Evolutionary conservation across 2,888 invertebrate genomes (phyloP), one percentile per base, ranked within the genome.

Genomic region (Hypercompe scribonia): DNA sequence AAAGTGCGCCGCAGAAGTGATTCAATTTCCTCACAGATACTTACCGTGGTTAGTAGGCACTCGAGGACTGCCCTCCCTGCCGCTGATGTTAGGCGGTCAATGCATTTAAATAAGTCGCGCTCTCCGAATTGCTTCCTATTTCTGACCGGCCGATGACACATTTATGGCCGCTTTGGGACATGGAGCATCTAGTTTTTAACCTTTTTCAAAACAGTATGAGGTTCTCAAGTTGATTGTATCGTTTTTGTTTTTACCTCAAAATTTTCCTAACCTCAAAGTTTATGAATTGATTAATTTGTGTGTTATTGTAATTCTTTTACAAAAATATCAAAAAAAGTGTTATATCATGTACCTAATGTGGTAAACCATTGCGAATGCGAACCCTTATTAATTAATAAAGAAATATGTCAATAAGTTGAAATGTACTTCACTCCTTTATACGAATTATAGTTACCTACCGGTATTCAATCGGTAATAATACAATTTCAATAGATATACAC

Each of bases 401-500:
- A 2, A 50, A 24, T 50, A 24, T 24, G 8, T 50, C 5, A 50
- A 50, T 1, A 28, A 28, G 11, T 28, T 28, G 3, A n/a, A n/a
- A n/a, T 54, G 10, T 3, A n/a, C 54, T 54, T 10, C n/a, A n/a
- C 18, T 39, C 39, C 58, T 24, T 70, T 36, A 42, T 21, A 42
- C 33, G 31, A 65, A 66, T 67, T 15, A 61, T 63, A 46, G 67
- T 42, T 33, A 64, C 64, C 64, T 72, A 58, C 3, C 74, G 73
- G 75, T 68, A 77, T 76, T 73, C 75, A 75, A 63, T 39, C 58
- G 36, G 66, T 54, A 65, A 70, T 54, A 24, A 72, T 31, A 50
- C 39, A 68, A 64, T 66, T 74, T 68, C 77, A 83, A 83, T 84
- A 78, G 85, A 84, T 83, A 83, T 76, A 83, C 78, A 83, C 81